These are phyloP conservation scores for Drosophila paranaensis DNA, from an alignment of 2,888 invertebrate species.

Conservation along the genomic window DNA sequence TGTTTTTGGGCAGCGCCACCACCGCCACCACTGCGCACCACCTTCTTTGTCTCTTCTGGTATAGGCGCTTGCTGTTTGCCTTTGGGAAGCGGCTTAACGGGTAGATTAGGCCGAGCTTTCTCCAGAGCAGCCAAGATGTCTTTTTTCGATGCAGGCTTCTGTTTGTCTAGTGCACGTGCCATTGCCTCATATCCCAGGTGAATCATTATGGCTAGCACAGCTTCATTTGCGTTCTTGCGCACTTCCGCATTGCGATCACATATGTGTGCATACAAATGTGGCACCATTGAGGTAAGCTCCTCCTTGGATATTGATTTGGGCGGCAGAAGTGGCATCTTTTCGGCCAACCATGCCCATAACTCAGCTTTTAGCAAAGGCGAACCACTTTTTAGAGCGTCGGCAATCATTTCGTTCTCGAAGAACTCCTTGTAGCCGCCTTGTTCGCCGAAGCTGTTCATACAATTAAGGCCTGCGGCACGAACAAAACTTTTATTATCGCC, in stretches of 20 bases:
- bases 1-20: constrained; percentile 59
- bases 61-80: constrained; percentile 87
- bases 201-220: constrained; percentile 96
- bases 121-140: constrained; percentile 92
- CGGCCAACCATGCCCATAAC: constrained; percentile 93
- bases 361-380: constrained; percentile 93
- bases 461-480: constrained; percentile 91
- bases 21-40: constrained; percentile 77
- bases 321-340: constrained; percentile 90
- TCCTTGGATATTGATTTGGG: constrained; percentile 91
- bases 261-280: constrained; percentile 91
- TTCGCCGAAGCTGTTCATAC: constrained; percentile 94
- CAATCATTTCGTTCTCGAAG: constrained; percentile 94
- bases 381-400: constrained; percentile 93
- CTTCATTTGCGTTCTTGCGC: constrained; percentile 94
- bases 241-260: constrained; percentile 97
- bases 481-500: constrained; percentile 92
- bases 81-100: constrained; percentile 91
- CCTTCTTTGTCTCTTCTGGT: constrained; percentile 85
- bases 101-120: constrained; percentile 93
- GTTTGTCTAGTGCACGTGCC: constrained; percentile 84
- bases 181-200: constrained; percentile 90
- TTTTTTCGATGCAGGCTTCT: constrained; percentile 90
- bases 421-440: constrained; percentile 92
- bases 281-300: constrained; percentile 91